Evolutionary conservation across 2,113 vertebrate species (phyloP).

Genomic region (Malaclemys terrapin): DNA sequence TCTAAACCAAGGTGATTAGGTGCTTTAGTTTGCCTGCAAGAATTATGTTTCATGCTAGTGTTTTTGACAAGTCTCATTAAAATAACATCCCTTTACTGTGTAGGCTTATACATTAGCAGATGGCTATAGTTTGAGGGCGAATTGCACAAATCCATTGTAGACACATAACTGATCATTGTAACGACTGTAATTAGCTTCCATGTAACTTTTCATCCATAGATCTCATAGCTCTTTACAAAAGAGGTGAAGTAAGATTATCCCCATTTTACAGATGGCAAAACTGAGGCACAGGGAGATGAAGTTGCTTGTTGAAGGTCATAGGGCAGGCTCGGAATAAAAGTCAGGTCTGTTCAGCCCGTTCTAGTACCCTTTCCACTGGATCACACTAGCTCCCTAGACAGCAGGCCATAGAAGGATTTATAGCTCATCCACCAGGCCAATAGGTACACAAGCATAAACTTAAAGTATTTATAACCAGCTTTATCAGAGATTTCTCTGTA

Average conservation of each 20-base stretch:
- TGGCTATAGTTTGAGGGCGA: not conserved
- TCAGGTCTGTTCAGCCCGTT: not conserved
- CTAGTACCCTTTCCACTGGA: not conserved
- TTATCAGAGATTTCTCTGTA: too few relatives aligned
- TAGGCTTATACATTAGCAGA: not conserved
- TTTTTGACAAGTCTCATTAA: not conserved
- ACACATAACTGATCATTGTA: not conserved
- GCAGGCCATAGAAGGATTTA: not conserved
- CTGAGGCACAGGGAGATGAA: not conserved
- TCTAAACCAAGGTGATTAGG: not conserved
- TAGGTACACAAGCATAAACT: not conserved
- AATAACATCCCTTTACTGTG: not conserved
- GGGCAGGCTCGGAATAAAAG: not conserved
- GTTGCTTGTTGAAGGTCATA: not conserved
- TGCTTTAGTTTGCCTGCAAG: not conserved
- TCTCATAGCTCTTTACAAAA: not conserved
- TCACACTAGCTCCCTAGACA: too few relatives aligned
- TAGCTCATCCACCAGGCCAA: not conserved
- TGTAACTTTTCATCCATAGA: not conserved
- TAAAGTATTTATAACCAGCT: not conserved
- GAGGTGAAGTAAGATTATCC: not conserved
- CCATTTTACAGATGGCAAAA: not conserved
- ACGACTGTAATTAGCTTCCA: not conserved
- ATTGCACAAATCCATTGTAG: not conserved
- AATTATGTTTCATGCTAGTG: too few relatives aligned